These are phyloP conservation scores for Microctonus aethiopoides DNA, from an alignment of 2,888 invertebrate species.

Conservation along the genomic window DNA sequence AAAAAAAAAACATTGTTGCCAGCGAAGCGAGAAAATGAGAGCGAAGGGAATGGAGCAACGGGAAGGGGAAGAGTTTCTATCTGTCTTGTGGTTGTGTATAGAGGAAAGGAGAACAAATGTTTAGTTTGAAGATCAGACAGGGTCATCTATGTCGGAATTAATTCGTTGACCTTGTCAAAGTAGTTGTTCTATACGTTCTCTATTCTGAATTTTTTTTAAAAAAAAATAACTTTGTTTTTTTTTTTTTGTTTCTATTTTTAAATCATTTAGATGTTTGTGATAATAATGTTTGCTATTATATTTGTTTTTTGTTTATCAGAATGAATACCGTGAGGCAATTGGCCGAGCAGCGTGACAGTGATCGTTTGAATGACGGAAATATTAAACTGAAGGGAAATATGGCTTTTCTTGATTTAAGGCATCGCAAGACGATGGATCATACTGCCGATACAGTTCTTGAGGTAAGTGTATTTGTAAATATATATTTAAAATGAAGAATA, in stretches of 20 bases:
- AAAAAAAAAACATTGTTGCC: slow-evolving; percentile 26
- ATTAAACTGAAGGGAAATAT: slow-evolving; percentile 26
- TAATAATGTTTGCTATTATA: background rate
- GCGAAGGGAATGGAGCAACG: slow-evolving; percentile 30
- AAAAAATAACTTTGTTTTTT: no score
- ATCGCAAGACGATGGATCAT: slow-evolving; percentile 38
- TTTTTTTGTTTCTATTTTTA: background rate
- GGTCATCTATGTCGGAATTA: slow-evolving; percentile 5
- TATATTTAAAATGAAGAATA: background rate
- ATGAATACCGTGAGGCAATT: slow-evolving; percentile 27
- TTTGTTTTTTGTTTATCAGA: background rate
- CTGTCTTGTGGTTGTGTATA: background rate
- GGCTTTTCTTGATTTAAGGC: slow-evolving; percentile 19
- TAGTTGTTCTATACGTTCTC: background rate
- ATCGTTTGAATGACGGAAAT: slow-evolving; percentile 28
- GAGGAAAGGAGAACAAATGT: slow-evolving; percentile 28
- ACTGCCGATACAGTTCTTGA: slow-evolving; percentile 42
- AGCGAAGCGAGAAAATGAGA: slow-evolving; percentile 37
- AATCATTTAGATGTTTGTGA: background rate
- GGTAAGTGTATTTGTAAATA: no score
- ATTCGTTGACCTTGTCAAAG: slow-evolving; percentile 6
- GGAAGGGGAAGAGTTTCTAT: slow-evolving; percentile 14
- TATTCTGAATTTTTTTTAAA: no score
- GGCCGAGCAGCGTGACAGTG: slow-evolving; percentile 28
- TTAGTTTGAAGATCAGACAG: slow-evolving; percentile 27